Evolutionary conservation across 2,797 vertebrate genomes (phyloP), one percentile per base, ranked within the genome.

Genomic region (Rhynchonycteris naso): DNA sequence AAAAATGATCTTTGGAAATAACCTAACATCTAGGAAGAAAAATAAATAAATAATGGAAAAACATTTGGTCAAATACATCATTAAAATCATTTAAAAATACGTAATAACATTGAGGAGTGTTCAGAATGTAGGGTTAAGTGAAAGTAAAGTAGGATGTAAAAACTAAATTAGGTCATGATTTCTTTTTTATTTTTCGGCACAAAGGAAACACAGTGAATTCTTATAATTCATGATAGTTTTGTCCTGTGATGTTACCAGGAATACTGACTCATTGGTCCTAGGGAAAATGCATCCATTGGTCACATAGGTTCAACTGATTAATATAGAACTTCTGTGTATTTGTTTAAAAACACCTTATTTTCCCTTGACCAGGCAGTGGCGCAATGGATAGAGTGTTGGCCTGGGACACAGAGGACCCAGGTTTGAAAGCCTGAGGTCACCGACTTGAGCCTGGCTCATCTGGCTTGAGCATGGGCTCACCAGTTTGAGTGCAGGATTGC

Each of bases 71-170:
- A 15, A 63, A 78, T 14, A 66, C 1, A 76, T 69, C 38, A 78
- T 68, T 61, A 52, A 95, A 92, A 78, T 58, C 65, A n/a, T 63
- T 75, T 91, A 28, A 58, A 82, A 91, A 74, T 56, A 78, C 28
- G 22, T 91, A 52, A 71, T 68, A 52, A 89, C 52, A 75, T 24
- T 69, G 33, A 91, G 84, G 91, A 79, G 30, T 83, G 65, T 61
- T 89, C 33, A 87, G 43, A 88, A 79, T 56, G 11, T 58, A 50
- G 80, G 50, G 11, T 35, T 76, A 76, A 80, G 12, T 50, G 52
- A 80, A 61, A 58, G 79, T n/a, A 66, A 47, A 54, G 28, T 86
- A 59, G 43, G 28, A 35, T 21, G 54, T 18, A 74, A 90, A 92
- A 91, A 76, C 85, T 35, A 88, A 82, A 24, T 30, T 43, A 63